phyloP scores from a whole-genome alignment of 1,140 invertebrate genomes.

The Eupeodes corollae region DNA sequence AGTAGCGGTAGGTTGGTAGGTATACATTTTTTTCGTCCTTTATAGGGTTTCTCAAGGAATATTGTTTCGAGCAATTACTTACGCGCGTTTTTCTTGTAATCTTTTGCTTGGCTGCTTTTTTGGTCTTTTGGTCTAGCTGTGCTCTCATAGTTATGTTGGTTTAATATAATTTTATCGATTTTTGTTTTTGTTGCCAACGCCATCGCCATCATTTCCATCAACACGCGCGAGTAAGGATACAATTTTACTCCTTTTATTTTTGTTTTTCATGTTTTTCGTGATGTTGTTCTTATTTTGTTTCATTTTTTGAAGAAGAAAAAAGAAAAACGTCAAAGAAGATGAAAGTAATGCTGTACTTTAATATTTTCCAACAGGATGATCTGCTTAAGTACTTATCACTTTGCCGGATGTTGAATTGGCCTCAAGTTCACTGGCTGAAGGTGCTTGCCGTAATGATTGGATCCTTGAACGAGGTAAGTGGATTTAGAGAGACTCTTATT shows the following conservation, averaged over 20 bases:
- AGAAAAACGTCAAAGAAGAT: background rate
- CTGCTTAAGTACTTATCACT: slow-evolving; percentile 6
- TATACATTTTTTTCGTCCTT: no score
- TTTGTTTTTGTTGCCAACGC: background rate
- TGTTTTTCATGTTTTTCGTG: no score
- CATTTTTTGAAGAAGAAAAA: no score
- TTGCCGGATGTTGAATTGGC: slow-evolving; percentile 7
- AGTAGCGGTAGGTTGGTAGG: no score
- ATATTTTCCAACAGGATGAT: slow-evolving; percentile 2
- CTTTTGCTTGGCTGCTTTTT: background rate
- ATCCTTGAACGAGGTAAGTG: slow-evolving; percentile 5
- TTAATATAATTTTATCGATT: background rate
- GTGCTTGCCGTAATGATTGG: slow-evolving; percentile 7
- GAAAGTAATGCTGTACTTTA: background rate
- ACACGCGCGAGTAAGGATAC: no score
- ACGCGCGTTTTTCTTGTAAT: background rate
- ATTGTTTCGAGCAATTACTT: background rate
- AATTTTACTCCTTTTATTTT: no score
- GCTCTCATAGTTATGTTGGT: background rate
- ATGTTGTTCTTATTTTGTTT: no score
- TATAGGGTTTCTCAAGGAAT: no score
- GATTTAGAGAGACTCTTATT: background rate
- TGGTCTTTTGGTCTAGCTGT: no score
- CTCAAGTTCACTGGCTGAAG: slow-evolving; percentile 8
- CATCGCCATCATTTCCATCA: no score